phyloP scores from a whole-genome alignment of 2,113 vertebrate species.

The Vulpes vulpes region DNA sequence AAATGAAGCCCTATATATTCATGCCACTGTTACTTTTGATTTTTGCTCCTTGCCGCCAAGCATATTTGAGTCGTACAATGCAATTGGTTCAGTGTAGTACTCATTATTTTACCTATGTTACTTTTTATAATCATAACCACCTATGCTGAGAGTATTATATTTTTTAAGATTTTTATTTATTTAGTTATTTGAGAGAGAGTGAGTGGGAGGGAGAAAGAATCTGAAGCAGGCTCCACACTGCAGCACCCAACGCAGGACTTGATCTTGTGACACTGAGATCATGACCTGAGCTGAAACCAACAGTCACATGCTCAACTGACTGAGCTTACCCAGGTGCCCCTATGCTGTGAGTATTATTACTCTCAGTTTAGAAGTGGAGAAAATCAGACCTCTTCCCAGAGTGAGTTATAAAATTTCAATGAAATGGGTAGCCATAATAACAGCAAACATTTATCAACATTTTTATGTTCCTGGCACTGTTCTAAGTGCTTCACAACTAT shows the following conservation, averaged over 20 bases:
- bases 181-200: not conserved
- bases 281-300: not conserved
- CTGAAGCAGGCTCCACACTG: not conserved
- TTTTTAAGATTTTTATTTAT: not conserved
- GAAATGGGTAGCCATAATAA: slow-evolving; percentile 1
- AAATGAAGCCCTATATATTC: slow-evolving; percentile 7
- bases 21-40: slow-evolving; percentile 33
- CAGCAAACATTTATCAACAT: slow-evolving; percentile 2
- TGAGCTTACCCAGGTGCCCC: not conserved
- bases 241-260: not conserved
- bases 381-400: slow-evolving; percentile 15
- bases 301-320: not conserved
- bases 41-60: slow-evolving; percentile 24
- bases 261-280: not conserved
- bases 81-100: not conserved
- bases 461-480: not conserved
- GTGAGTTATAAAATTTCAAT: not conserved
- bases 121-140: slow-evolving; percentile 26
- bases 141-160: not conserved
- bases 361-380: not conserved
- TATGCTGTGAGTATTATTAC: not conserved
- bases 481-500: slow-evolving; percentile 18
- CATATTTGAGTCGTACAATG: not conserved
- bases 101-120: slow-evolving; percentile 29
- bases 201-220: not conserved